A percentile compares a stretch with the other conserved stretches of the same genome.
These are phyloP conservation scores for Eueides isabella DNA, from an alignment of 1,140 invertebrate species.

Conservation along the genomic window DNA sequence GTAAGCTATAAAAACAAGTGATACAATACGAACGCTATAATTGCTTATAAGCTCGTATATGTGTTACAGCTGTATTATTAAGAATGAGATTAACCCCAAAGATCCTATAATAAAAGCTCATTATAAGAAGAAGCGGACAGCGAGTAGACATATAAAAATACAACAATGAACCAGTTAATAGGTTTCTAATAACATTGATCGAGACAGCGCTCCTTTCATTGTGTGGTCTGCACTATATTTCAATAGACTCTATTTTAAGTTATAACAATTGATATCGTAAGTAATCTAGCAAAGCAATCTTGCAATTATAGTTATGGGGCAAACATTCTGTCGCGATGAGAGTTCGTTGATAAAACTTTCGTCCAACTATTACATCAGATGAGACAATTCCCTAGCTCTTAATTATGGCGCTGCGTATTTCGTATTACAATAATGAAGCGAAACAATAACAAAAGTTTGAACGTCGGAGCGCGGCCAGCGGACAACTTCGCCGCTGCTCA, in stretches of 20 bases:
- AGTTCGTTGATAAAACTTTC: constrained; percentile 70
- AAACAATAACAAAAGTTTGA: constrained; percentile 81
- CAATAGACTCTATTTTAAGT: constrained; percentile 38
- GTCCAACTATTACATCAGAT: constrained; percentile 70
- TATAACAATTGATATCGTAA: constrained; percentile 64
- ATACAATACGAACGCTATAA: constrained; percentile 6
- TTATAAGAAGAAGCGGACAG: constrained; percentile 9
- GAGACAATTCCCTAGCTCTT: constrained; percentile 72
- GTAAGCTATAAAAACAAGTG: background rate
- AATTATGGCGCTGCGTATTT: constrained; percentile 78
- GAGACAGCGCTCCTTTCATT: constrained; percentile 9
- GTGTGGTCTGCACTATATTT: constrained; percentile 29
- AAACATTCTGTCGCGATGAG: constrained; percentile 65
- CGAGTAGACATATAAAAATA: constrained; percentile 12
- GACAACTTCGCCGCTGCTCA: constrained; percentile 70
- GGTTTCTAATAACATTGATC: constrained; percentile 30
- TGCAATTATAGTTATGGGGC: constrained; percentile 64
- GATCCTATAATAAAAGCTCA: constrained; percentile 12
- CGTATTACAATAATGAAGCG: constrained; percentile 80
- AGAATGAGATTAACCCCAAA: constrained; percentile 2
- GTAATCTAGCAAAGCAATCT: constrained; percentile 55
- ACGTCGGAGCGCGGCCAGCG: constrained; percentile 64
- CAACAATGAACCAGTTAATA: constrained; percentile 31
- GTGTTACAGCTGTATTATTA: constrained; percentile 17
- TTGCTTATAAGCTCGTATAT: constrained; percentile 9